phyloP scores from a whole-genome alignment of 2,888 invertebrate species.

The Clitarchus hookeri region DNA sequence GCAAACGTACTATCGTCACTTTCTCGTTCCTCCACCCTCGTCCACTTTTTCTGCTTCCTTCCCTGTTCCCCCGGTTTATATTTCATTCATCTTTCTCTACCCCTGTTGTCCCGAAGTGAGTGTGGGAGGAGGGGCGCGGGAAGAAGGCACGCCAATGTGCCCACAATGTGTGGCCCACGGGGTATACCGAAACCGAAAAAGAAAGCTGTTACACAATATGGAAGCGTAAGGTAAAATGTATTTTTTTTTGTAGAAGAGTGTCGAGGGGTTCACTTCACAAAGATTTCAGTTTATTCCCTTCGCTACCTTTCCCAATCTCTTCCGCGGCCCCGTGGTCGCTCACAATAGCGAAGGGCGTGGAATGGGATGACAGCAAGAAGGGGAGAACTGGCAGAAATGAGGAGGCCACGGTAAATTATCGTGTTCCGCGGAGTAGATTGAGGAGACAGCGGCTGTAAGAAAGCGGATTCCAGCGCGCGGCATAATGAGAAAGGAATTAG shows the following conservation, averaged over 20 bases:
- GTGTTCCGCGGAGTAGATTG: not conserved
- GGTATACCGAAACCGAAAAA: too few relatives aligned
- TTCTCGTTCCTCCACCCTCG: not conserved
- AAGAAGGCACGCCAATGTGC: not conserved
- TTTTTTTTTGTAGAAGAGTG: too few relatives aligned
- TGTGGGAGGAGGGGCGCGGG: not conserved
- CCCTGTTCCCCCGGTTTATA: not conserved
- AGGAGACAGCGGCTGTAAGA: not conserved
- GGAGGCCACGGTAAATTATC: conserved; percentile 6
- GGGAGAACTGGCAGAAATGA: not conserved
- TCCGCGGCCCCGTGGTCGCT: not conserved
- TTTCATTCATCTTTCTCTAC: not conserved
- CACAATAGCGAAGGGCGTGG: not conserved
- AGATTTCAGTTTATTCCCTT: not conserved
- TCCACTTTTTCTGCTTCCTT: not conserved
- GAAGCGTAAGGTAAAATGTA: too few relatives aligned
- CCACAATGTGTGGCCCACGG: not conserved
- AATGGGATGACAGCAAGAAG: not conserved
- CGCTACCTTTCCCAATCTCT: not conserved
- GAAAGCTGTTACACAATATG: too few relatives aligned
- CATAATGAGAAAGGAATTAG: not conserved
- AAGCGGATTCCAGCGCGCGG: not conserved
- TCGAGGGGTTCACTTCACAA: not conserved
- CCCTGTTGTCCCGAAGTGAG: not conserved
- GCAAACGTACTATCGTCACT: not conserved